Conservation (phyloP, 2,888 invertebrate genomes). For the Eurois occulta region DNA sequence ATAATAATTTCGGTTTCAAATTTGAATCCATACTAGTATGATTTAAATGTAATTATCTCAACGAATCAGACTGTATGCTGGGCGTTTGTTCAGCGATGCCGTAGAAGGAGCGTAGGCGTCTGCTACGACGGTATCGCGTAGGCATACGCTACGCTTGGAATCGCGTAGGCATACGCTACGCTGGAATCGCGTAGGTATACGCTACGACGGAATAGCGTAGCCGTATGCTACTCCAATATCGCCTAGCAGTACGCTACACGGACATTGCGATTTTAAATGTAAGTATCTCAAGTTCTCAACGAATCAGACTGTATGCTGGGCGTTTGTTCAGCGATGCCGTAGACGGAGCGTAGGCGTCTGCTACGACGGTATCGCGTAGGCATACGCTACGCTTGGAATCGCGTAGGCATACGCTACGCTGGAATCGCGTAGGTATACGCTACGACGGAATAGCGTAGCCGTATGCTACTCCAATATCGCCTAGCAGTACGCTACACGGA, state of each 20-base stretch:
- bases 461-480: slow-evolving; percentile 8
- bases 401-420: slow-evolving; percentile 3
- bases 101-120: slow-evolving; percentile 13
- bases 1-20: not conserved
- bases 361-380: not conserved
- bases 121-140: slow-evolving; percentile 3
- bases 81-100: slow-evolving; percentile 20
- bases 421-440: not conserved
- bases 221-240: slow-evolving; percentile 4
- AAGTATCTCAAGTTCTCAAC: not conserved
- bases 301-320: not conserved
- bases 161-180: slow-evolving; percentile 6
- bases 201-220: not conserved
- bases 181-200: not conserved
- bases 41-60: not conserved
- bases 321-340: slow-evolving; percentile 24
- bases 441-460: not conserved
- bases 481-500: not conserved
- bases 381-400: not conserved
- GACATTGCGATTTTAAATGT: not conserved
- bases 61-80: not conserved
- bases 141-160: not conserved
- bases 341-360: slow-evolving; percentile 9
- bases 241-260: not conserved
- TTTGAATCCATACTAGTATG: not conserved